phyloP scores from a whole-genome alignment of 2,888 invertebrate genomes.

The Seira sanloemensis region DNA sequence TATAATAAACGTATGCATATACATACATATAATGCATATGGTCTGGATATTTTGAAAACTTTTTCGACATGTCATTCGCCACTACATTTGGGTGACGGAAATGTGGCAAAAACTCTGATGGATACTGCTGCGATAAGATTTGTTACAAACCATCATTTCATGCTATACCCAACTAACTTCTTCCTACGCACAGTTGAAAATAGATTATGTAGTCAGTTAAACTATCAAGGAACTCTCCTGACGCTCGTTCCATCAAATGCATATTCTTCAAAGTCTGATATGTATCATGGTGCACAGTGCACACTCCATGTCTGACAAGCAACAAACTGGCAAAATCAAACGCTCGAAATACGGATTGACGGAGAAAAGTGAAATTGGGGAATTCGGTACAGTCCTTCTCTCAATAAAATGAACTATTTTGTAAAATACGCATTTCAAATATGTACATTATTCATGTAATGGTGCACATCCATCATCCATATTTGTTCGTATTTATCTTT shows the following conservation, averaged over 20 bases:
- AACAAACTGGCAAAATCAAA: too few relatives aligned
- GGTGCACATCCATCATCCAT: too few relatives aligned
- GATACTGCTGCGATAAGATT: slow-evolving; percentile 46
- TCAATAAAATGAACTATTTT: too few relatives aligned
- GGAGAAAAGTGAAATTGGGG: slow-evolving; percentile 17
- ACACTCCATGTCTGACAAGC: too few relatives aligned
- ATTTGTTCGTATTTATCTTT: neutral
- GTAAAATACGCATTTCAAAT: slow-evolving; percentile 25
- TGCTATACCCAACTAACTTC: slow-evolving; percentile 1
- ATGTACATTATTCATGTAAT: too few relatives aligned
- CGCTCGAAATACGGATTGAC: slow-evolving; percentile 33
- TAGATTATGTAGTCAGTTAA: neutral
- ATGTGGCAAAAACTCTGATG: slow-evolving; percentile 46
- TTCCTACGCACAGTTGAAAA: slow-evolving; percentile 38
- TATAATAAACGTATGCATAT: too few relatives aligned
- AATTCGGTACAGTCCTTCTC: too few relatives aligned
- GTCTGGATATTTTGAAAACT: too few relatives aligned
- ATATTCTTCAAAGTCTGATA: too few relatives aligned
- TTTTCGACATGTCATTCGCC: slow-evolving; percentile 36
- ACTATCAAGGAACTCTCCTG: slow-evolving; percentile 24
- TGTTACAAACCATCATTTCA: slow-evolving; percentile 39
- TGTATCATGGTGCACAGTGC: too few relatives aligned
- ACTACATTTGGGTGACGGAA: slow-evolving; percentile 39
- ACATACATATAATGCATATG: too few relatives aligned
- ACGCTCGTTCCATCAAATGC: neutral